Base-by-base conservation (phyloP, 37 sponge, comb jelly and placozoan species). In the Beroe ovata region DNA sequence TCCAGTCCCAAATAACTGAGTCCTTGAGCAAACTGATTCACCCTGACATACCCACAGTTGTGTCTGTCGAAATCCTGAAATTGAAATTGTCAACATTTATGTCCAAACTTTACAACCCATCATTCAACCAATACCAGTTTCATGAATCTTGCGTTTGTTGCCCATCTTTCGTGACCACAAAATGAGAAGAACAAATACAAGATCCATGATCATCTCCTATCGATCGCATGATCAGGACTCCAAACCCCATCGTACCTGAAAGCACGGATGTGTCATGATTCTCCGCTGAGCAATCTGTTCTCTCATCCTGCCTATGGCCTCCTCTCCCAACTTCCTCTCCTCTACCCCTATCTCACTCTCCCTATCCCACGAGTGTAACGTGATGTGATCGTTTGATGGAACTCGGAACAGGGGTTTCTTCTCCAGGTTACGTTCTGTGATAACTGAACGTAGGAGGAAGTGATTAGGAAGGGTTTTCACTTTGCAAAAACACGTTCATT, bases 1-100 rank as follows among this genome's bases (percentile, higher is more conserved):
- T 77, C 84, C 28, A 77, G 38, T 2, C 84, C 47, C 41, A 77
- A 58, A 23, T 77, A 77, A 42, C 84, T 77, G 38, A 77, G 84
- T n/a, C 84, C 64, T 0, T 89, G 64, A 21, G 37, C 72, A 54
- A 58, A 89, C 89, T 88, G 60, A 29, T 29, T 37, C 88, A 8
- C 60, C n/a, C 92, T 72, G 41, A 89, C 59, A 16, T 40, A 69
- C 20, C 47, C 71, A 66, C 29, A 60, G 60, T 60, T 84, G 71
- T 36, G 92, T 94, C 71, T 92, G 90, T 95, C 95, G 92, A 96
- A 96, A 88, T 96, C 84, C 38, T 77, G 54, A 4, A 47, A 11
- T n/a, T n/a, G n/a, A n/a, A n/a, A n/a, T n/a, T n/a, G n/a, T n/a
- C n/a, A n/a, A n/a, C n/a, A n/a, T n/a, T n/a, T n/a, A n/a, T n/a